Base-by-base conservation (phyloP, 2,113 vertebrate genomes). In the Morone chrysops region DNA sequence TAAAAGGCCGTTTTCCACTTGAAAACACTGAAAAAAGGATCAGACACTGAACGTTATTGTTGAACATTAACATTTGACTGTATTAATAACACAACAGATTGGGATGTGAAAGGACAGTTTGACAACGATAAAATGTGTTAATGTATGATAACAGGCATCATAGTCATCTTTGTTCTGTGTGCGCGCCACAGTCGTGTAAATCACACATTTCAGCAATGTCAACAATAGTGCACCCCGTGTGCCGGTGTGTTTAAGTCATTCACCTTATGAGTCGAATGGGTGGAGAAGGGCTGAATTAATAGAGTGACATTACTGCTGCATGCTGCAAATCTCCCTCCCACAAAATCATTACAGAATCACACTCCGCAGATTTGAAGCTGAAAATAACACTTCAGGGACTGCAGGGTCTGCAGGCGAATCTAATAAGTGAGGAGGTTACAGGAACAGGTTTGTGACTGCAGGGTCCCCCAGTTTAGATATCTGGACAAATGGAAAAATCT, bases 261-360 rank as follows among this genome's bases (percentile, higher is more conserved):
- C 75, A 80, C 77, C 72, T 80, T 77, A 70, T 5, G 22, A 86
- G 82, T 67, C 22, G 67, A 87, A 75, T 14, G 70, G 47, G 54
- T 80, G 69, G 80, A 67, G 82, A 83, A 81, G 36, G 65, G 73
- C 83, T 85, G 78, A 92, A 89, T 93, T 89, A 91, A 79, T 75
- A 17, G 70, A 88, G 84, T 20, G 70, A 86, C 85, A 63, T 90
- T 90, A 85, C 82, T 90, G 87, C 90, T 79, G 86, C 82, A 84
- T 25, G 63, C 75, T 85, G 90, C 86, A 91, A 84, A 83, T 90
- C 86, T 86, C 68, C 80, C 84, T 89, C 85, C 87, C 77, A 83
- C 89, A 90, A 91, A 92, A 91, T 94, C 90, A 90, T 91, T 93
- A 89, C 80, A 65, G 70, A 84, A 73, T 80, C 76, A 74, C 89